Conservation (phyloP, 1,140 invertebrate genomes). For the Calephelis nemesis region DNA sequence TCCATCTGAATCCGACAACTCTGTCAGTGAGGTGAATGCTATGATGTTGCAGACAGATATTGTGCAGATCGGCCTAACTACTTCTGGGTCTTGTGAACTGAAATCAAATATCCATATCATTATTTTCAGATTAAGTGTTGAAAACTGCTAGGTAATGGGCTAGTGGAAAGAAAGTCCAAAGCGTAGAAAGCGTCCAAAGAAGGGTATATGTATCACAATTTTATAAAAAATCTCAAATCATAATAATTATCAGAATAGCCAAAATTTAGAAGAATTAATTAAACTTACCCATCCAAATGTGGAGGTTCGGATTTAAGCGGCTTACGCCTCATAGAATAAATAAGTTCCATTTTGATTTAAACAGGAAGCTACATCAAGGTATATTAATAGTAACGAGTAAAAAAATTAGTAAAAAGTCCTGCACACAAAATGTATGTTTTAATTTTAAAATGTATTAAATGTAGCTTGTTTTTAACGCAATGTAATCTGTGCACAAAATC, state of each 20-base stretch:
- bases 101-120: slow-evolving; percentile 17
- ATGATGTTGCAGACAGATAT: slow-evolving; percentile 89
- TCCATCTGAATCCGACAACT: slow-evolving; percentile 82
- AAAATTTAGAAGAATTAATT: neutral
- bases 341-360: slow-evolving; percentile 74
- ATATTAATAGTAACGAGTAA: neutral
- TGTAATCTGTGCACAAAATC: no score
- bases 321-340: slow-evolving; percentile 80
- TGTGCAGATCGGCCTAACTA: slow-evolving; percentile 81
- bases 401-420: neutral
- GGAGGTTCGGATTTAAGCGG: slow-evolving; percentile 73
- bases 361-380: neutral
- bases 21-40: slow-evolving; percentile 88
- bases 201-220: neutral
- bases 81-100: slow-evolving; percentile 73
- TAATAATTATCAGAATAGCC: neutral
- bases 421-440: neutral
- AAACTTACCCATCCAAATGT: slow-evolving; percentile 76
- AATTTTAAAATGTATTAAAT: no score
- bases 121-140: no score
- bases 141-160: no score
- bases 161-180: no score
- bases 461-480: no score
- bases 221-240: neutral
- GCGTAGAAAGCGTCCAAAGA: no score